phyloP scores from a whole-genome alignment of 2,113 vertebrate species.

The Tachysurus vachellii region DNA sequence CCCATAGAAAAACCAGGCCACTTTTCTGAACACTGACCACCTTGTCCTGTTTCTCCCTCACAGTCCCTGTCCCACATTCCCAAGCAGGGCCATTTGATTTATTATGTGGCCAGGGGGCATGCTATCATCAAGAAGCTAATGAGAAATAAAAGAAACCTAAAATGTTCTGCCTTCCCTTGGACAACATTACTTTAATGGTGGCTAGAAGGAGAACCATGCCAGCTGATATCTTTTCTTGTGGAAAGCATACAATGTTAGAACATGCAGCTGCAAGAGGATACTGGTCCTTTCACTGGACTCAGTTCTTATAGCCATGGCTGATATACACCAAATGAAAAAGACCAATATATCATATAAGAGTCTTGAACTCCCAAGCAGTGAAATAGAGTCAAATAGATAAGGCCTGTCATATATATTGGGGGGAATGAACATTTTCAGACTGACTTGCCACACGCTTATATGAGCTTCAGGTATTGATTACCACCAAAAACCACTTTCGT shows the following conservation, averaged over 20 bases:
- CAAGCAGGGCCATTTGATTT: constrained; percentile 43
- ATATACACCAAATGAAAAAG: constrained; percentile 42
- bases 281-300: not conserved
- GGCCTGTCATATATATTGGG: constrained; percentile 35
- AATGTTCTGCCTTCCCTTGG: constrained; percentile 15
- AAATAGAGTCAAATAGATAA: constrained; percentile 49
- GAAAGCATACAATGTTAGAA: constrained; percentile 8
- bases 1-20: constrained; percentile 37
- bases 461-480: constrained; percentile 44
- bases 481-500: constrained; percentile 47
- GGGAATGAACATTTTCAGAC: constrained; percentile 39
- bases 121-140: constrained; percentile 44
- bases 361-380: constrained; percentile 31
- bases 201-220: not conserved
- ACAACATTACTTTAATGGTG: constrained; percentile 15
- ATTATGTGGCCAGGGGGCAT: constrained; percentile 37
- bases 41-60: constrained; percentile 29
- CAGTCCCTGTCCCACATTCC: constrained; percentile 38
- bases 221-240: constrained; percentile 4
- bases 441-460: constrained; percentile 36
- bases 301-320: constrained; percentile 13
- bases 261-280: not conserved
- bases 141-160: constrained; percentile 33
- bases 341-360: constrained; percentile 38
- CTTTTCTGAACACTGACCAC: constrained; percentile 28